Conservation (phyloP, 2,888 invertebrate species). For the Cerastis rubricosa region DNA sequence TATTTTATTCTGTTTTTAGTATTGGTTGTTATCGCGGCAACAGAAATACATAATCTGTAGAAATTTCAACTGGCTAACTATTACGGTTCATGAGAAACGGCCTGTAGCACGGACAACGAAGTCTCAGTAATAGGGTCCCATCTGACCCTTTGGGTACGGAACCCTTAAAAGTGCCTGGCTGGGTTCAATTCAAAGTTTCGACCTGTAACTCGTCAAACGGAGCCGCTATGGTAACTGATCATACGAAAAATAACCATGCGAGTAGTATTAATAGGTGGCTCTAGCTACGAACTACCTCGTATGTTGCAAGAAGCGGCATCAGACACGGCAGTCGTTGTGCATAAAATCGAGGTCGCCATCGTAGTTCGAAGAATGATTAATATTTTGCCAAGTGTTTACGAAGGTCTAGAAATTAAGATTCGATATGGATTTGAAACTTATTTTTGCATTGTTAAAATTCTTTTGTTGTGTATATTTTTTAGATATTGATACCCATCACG, state of each 20-base stretch:
- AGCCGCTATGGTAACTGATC: neutral
- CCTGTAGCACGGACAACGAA: too few relatives aligned
- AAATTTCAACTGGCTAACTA: too few relatives aligned
- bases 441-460: neutral
- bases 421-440: neutral
- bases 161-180: neutral
- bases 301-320: neutral
- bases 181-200: neutral
- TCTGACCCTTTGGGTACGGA: too few relatives aligned
- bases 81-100: too few relatives aligned
- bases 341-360: conserved; percentile 5
- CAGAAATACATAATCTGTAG: too few relatives aligned
- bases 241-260: neutral
- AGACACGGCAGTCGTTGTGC: conserved; percentile 4
- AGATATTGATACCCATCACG: neutral
- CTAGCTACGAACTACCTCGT: neutral
- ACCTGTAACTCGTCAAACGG: neutral
- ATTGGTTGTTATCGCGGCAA: too few relatives aligned
- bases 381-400: neutral
- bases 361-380: neutral
- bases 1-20: too few relatives aligned
- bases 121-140: too few relatives aligned
- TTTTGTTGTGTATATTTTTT: neutral
- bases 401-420: neutral
- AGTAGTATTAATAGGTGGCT: neutral